Conservation (phyloP, 2,113 vertebrate genomes). For the Silurus asotus region DNA sequence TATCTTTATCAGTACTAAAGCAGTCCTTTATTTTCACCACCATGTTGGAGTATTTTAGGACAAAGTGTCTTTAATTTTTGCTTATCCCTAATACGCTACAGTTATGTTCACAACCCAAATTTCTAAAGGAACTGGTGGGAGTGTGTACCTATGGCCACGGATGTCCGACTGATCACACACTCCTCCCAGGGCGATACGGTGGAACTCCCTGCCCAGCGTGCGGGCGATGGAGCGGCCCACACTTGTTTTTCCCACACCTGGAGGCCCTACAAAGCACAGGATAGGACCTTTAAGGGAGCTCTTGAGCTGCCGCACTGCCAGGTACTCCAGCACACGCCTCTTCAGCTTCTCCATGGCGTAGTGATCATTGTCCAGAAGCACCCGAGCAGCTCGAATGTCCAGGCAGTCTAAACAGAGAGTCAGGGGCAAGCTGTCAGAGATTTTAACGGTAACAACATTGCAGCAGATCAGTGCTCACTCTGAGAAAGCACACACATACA, state of each 20-base stretch:
- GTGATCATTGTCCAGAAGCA: constrained; percentile 92
- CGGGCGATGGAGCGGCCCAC: constrained; percentile 94
- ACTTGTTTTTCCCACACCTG: constrained; percentile 96
- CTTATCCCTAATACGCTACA: not conserved
- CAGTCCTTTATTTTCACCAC: not conserved
- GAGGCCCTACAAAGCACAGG: constrained; percentile 95
- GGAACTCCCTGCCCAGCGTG: constrained; percentile 92
- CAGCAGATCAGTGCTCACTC: not conserved
- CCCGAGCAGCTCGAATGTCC: constrained; percentile 87
- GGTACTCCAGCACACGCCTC: constrained; percentile 91
- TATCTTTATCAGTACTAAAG: not conserved
- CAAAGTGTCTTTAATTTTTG: not conserved
- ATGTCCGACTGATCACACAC: constrained; percentile 97
- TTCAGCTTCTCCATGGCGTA: constrained; percentile 97
- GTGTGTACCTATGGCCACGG: constrained; percentile 87
- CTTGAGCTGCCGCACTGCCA: constrained; percentile 93
- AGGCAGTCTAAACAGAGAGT: constrained; percentile 79
- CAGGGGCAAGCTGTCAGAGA: not conserved
- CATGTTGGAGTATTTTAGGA: not conserved
- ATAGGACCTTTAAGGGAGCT: constrained; percentile 92
- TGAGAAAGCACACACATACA: not conserved
- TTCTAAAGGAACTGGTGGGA: not conserved
- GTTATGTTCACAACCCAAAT: not conserved
- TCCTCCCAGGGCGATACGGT: constrained; percentile 92
- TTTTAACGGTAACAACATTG: not conserved